Conservation (phyloP, 2,797 vertebrate genomes). For the Liasis olivaceus region DNA sequence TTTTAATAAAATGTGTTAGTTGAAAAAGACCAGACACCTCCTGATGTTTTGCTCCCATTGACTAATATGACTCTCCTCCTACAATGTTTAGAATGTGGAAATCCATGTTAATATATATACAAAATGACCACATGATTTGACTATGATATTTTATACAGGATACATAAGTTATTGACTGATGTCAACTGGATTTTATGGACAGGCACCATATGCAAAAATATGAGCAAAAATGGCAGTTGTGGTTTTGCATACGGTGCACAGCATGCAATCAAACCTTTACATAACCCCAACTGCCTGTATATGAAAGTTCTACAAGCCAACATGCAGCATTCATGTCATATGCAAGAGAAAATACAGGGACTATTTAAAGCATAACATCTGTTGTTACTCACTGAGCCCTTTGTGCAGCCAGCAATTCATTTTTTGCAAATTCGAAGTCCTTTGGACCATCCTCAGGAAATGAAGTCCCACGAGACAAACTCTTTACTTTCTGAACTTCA, state of each 20-base stretch:
- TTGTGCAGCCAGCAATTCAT: slow-evolving; percentile 89
- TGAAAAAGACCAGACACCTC: too few species aligned
- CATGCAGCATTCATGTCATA: not conserved
- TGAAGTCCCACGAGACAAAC: slow-evolving; percentile 71
- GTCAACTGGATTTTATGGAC: not conserved
- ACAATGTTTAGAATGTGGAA: too few species aligned
- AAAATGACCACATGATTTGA: not conserved
- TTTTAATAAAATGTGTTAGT: too few species aligned
- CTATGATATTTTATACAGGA: not conserved
- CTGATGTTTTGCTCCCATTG: too few species aligned
- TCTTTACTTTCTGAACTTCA: slow-evolving; percentile 86
- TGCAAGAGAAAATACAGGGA: not conserved
- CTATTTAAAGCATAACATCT: not conserved
- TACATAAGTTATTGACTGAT: not conserved
- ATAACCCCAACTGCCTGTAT: not conserved
- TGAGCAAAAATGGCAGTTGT: not conserved
- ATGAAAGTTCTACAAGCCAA: slow-evolving; percentile 7
- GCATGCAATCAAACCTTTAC: not conserved
- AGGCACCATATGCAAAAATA: not conserved
- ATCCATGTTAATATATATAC: too few species aligned
- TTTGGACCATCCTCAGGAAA: slow-evolving; percentile 80
- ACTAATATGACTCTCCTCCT: too few species aligned
- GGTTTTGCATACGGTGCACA: not conserved
- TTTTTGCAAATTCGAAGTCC: slow-evolving; percentile 97
- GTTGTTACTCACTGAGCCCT: slow-evolving; percentile 82